Percentiles rank a stretch among this genome's conserved stretches.
Evolutionary conservation across 1,140 invertebrate genomes (phyloP).

Genomic region (Temnothorax longispinosus): DNA sequence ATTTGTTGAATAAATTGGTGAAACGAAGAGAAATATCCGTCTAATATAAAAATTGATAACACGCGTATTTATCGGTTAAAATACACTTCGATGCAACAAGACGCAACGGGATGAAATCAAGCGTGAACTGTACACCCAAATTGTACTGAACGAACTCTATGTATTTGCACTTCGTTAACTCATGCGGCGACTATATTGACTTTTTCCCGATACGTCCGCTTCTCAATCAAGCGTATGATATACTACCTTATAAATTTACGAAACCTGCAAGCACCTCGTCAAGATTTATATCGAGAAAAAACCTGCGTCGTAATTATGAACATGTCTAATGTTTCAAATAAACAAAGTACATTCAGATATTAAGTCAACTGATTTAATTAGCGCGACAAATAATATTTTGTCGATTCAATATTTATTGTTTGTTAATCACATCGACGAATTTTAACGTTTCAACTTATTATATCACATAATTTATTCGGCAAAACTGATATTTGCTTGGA

Average conservation of each 20-base stretch:
- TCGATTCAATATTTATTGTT: neutral
- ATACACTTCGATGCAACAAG: neutral
- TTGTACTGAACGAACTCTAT: neutral
- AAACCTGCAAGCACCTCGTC: neutral
- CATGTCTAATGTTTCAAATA: neutral
- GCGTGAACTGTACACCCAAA: neutral
- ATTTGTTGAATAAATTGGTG: constrained; percentile 1
- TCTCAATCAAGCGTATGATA: constrained; percentile 1
- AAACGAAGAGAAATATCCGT: neutral
- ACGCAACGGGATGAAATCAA: neutral
- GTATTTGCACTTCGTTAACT: constrained; percentile 26
- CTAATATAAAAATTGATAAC: constrained; percentile 3
- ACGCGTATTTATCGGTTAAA: neutral
- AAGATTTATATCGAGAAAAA: constrained; percentile 1
- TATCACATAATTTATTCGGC: neutral
- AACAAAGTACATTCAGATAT: neutral
- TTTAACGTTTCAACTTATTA: neutral
- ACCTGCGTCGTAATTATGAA: neutral
- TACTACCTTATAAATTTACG: neutral
- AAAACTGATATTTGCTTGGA: neutral
- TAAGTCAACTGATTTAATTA: neutral
- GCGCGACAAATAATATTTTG: neutral
- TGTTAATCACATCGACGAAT: neutral
- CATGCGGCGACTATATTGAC: neutral
- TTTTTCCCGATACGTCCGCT: constrained; percentile 1